Evolutionary conservation across 2,113 vertebrate genomes (phyloP).

Genomic region (Indri indri): DNA sequence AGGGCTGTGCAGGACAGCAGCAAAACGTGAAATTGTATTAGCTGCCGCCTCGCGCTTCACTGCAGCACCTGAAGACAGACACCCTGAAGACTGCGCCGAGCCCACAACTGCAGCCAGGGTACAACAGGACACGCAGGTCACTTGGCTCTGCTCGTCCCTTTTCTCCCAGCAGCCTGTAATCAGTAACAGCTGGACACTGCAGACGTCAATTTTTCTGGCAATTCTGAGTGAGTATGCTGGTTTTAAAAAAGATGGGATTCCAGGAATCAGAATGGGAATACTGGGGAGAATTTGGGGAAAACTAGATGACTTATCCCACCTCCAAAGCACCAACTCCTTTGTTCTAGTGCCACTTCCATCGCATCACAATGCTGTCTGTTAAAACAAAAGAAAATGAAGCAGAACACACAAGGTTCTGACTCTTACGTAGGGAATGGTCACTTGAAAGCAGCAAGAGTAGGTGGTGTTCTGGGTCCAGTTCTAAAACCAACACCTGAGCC

Average conservation of each 20-base stretch:
- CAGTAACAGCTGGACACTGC: too few species aligned
- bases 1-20: too few species aligned
- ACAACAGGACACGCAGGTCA: accelerated
- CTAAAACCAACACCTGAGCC: neutral
- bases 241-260: neutral
- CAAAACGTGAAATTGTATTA: accelerated
- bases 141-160: too few species aligned
- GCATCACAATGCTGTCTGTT: neutral
- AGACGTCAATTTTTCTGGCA: neutral
- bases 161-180: neutral
- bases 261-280: neutral
- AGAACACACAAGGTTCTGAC: accelerated
- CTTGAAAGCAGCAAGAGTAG: neutral
- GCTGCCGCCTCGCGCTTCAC: neutral
- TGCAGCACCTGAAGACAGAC: neutral
- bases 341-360: accelerated
- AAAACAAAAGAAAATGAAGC: neutral
- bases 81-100: neutral
- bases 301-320: neutral
- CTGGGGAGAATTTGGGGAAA: neutral
- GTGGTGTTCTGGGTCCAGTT: neutral
- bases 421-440: accelerated
- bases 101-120: neutral
- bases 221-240: too few species aligned
- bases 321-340: neutral